A percentile compares a stretch with the other conserved stretches of the same genome.
Evolutionary conservation across 2,113 vertebrate genomes (phyloP).

Genomic region (Gavia stellata): DNA sequence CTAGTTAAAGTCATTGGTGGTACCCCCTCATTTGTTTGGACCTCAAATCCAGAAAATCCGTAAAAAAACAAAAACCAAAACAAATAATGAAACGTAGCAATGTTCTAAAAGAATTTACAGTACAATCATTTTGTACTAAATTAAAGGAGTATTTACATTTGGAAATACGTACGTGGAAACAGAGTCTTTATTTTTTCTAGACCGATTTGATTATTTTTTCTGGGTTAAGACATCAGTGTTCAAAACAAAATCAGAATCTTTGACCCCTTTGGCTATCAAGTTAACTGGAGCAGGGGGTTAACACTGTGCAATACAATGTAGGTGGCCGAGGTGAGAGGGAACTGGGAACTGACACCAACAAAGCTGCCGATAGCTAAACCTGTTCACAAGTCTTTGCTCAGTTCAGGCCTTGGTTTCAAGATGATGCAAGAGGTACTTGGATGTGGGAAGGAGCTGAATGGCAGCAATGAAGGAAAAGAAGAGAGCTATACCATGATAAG

Average conservation of each 20-base stretch:
- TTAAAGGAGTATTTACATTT: neutral
- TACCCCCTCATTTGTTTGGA: neutral
- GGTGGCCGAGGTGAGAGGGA: neutral
- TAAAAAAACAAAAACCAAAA: neutral
- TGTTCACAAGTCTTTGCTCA: neutral
- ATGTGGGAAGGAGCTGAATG: neutral
- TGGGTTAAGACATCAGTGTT: neutral
- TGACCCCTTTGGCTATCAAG: neutral
- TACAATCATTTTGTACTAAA: neutral
- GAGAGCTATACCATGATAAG: fast-evolving
- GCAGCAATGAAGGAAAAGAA: neutral
- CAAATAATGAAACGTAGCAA: neutral
- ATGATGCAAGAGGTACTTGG: fast-evolving
- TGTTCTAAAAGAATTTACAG: neutral
- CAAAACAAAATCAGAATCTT: neutral
- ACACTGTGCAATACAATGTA: neutral
- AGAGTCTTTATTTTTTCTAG: neutral
- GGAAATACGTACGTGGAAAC: neutral
- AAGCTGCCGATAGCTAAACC: neutral
- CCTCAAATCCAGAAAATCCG: neutral
- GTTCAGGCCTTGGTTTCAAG: neutral
- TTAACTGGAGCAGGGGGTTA: neutral
- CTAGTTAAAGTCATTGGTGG: neutral
- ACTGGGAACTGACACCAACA: fast-evolving
- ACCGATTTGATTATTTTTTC: neutral